These are phyloP conservation scores for Actinia tenebrosa DNA, from an alignment of 64 coral and sea anemone species.

Conservation along the genomic window DNA sequence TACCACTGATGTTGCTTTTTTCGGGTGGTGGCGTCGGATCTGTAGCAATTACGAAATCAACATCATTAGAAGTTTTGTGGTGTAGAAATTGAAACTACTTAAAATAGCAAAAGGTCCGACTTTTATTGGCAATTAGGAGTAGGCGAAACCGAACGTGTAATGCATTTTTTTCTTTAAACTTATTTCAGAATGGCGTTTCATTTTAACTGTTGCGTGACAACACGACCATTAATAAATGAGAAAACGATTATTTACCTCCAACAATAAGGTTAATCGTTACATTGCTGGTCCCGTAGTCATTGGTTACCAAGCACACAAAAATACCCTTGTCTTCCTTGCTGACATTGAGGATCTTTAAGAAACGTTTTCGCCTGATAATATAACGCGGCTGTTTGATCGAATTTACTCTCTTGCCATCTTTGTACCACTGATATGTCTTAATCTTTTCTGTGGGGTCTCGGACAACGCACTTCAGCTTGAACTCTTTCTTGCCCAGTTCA, in stretches of 20 bases:
- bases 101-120: no score
- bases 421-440: constrained; percentile 55
- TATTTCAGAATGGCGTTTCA: no score
- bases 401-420: constrained; percentile 21
- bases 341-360: constrained; percentile 47
- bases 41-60: not conserved
- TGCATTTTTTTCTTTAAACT: no score
- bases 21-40: not conserved
- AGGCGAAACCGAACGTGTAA: no score
- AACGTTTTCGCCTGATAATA: constrained; percentile 21
- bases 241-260: constrained; percentile 34
- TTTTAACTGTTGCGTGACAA: no score
- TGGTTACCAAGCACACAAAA: constrained; percentile 48
- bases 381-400: constrained; percentile 13
- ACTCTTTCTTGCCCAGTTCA: constrained; percentile 10
- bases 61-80: no score
- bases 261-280: constrained; percentile 43
- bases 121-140: no score
- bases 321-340: constrained; percentile 42
- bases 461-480: constrained; percentile 13
- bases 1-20: not conserved
- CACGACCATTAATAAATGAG: not conserved
- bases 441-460: not conserved
- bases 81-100: no score
- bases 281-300: constrained; percentile 45